Percentiles rank a stretch among this genome's conserved stretches.
These are phyloP conservation scores for Temnothorax ravouxi DNA, from an alignment of 2,888 invertebrate genomes.

Conservation along the genomic window DNA sequence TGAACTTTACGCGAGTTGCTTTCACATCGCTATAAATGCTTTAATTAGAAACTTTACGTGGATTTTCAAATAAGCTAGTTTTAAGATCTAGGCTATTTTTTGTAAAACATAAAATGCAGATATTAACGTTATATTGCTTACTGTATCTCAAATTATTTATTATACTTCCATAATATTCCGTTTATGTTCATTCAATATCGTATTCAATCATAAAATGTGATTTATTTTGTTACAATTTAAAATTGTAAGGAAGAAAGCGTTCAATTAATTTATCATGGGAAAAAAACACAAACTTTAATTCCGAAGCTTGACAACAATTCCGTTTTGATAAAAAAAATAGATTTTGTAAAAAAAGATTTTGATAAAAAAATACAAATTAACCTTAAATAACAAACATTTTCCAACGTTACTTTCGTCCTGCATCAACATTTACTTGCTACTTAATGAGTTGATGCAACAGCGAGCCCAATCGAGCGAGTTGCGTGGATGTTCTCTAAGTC, in stretches of 20 bases:
- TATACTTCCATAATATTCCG: neutral
- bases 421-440: neutral
- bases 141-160: neutral
- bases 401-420: neutral
- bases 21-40: neutral
- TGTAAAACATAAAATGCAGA: neutral
- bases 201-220: neutral
- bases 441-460: neutral
- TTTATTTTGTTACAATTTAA: slow-evolving; percentile 1
- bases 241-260: neutral
- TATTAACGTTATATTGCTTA: neutral
- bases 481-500: slow-evolving; percentile 4
- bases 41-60: neutral
- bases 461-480: neutral
- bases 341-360: neutral
- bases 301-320: neutral
- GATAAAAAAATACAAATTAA: neutral
- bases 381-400: neutral
- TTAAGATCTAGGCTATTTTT: neutral
- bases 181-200: neutral
- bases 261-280: neutral
- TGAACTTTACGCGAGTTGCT: slow-evolving; percentile 12
- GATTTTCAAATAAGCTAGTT: slow-evolving; percentile 3
- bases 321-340: neutral
- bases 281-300: neutral